These are phyloP conservation scores for Oncorhynchus gorbuscha DNA, from an alignment of 2,113 vertebrate species.

Conservation along the genomic window DNA sequence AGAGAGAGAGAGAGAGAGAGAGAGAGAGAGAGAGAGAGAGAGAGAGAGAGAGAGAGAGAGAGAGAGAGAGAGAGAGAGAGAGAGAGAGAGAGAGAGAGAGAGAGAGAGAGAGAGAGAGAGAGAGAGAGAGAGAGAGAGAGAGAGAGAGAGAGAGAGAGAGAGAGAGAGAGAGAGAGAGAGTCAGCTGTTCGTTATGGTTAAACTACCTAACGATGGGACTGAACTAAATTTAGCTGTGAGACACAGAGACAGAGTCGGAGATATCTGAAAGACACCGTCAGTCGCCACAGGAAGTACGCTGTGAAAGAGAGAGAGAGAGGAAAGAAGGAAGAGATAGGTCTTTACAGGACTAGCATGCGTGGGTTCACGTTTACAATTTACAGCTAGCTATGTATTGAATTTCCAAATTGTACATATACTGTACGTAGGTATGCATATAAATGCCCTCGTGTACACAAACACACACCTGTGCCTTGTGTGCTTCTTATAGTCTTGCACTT, in stretches of 20 bases:
- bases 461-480: constrained; percentile 18
- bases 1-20: constrained; percentile 17
- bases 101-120: constrained; percentile 12
- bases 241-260: constrained; percentile 47
- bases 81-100: background rate
- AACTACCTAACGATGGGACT: constrained; percentile 39
- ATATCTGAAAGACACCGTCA: constrained; percentile 60
- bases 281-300: constrained; percentile 50
- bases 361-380: too few species aligned
- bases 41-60: constrained; percentile 13
- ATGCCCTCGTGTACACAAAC: constrained; percentile 17
- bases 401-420: background rate
- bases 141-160: constrained; percentile 3
- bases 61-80: constrained; percentile 14
- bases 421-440: background rate
- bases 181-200: constrained; percentile 54
- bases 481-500: constrained; percentile 56
- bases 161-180: constrained; percentile 15
- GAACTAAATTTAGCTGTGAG: constrained; percentile 64
- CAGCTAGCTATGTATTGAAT: background rate
- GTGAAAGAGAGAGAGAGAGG: constrained; percentile 55
- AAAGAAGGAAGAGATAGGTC: constrained; percentile 39
- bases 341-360: too few species aligned
- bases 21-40: constrained; percentile 5
- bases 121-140: constrained; percentile 17